These are phyloP conservation scores for Sparidentex hasta DNA, from an alignment of 2,797 vertebrate genomes.

Conservation along the genomic window DNA sequence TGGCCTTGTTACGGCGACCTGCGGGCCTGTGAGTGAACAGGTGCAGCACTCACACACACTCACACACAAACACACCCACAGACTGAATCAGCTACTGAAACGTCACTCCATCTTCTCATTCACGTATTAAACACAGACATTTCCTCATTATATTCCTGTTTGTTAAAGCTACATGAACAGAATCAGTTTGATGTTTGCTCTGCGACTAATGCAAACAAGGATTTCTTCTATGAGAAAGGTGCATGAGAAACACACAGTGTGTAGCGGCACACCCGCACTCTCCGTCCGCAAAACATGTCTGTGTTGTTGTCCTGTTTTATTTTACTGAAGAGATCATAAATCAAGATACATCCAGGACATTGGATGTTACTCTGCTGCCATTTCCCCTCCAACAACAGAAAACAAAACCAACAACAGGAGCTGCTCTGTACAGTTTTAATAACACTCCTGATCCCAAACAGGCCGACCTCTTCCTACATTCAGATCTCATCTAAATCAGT, in stretches of 20 bases:
- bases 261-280: background rate
- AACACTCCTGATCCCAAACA: constrained; percentile 19
- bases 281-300: constrained; percentile 1
- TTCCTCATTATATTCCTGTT: background rate
- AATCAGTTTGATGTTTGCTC: constrained; percentile 46
- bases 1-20: constrained; percentile 54
- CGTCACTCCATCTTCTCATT: background rate
- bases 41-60: constrained; percentile 38
- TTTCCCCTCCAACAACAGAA: background rate
- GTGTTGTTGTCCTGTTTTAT: background rate
- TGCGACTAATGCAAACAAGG: constrained; percentile 42
- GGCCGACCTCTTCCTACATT: constrained; percentile 23
- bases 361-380: background rate
- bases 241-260: constrained; percentile 29
- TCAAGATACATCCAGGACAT: background rate
- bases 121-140: background rate
- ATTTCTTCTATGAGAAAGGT: constrained; percentile 9
- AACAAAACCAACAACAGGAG: background rate
- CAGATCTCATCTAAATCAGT: constrained; percentile 37
- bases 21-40: constrained; percentile 52
- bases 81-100: constrained; percentile 10
- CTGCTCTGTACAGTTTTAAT: constrained; percentile 12
- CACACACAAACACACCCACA: background rate
- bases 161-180: background rate
- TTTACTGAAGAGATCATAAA: background rate